Percentiles rank a stretch among this genome's conserved stretches.
Evolutionary conservation across 2,113 vertebrate species (phyloP).

Genomic region (Pachypanchax playfairii): DNA sequence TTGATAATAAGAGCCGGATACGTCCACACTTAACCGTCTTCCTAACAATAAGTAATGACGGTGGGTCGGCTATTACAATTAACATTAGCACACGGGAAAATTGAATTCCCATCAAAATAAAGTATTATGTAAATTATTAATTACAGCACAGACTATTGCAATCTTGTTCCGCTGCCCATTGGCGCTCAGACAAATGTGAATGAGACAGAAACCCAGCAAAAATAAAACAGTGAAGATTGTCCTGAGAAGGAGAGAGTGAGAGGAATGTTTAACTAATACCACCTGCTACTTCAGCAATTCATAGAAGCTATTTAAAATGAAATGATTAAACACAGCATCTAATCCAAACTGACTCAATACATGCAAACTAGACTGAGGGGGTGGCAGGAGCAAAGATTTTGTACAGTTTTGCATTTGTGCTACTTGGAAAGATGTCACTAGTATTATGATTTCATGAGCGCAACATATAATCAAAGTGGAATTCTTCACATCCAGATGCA

Average conservation of each 20-base stretch:
- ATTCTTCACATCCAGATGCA: no score
- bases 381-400: constrained; percentile 6
- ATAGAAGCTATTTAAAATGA: constrained; percentile 51
- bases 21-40: constrained; percentile 60
- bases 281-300: constrained; percentile 56
- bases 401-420: constrained; percentile 24
- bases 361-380: constrained; percentile 12
- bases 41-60: constrained; percentile 68
- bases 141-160: constrained; percentile 68
- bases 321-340: constrained; percentile 24
- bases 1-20: constrained; percentile 62
- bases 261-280: constrained; percentile 46
- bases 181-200: constrained; percentile 67
- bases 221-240: constrained; percentile 49
- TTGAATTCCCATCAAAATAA: constrained; percentile 64
- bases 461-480: neutral
- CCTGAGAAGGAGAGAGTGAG: constrained; percentile 34
- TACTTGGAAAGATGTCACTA: neutral
- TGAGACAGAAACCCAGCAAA: constrained; percentile 50
- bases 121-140: constrained; percentile 80
- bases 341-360: constrained; percentile 18
- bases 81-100: constrained; percentile 54
- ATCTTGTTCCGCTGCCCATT: constrained; percentile 67
- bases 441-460: constrained; percentile 7
- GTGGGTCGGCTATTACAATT: constrained; percentile 69